Conservation (phyloP, 2,888 invertebrate genomes). For the Phasia obesa region DNA sequence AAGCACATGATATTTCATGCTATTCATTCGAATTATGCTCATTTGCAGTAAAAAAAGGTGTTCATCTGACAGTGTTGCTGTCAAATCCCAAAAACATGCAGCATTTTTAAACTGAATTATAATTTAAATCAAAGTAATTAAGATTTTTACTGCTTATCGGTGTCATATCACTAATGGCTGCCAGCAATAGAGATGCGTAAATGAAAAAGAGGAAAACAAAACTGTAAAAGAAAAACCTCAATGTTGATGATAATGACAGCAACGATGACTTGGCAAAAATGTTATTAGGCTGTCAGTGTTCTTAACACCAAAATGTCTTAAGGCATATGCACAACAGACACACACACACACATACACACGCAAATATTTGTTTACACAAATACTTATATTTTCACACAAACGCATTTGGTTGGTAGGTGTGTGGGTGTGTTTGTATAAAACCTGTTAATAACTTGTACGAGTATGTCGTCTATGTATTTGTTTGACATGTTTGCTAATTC, state of each 20-base stretch:
- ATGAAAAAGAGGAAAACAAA: too few relatives aligned
- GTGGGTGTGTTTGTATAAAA: not conserved
- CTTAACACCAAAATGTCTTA: slow-evolving; percentile 50
- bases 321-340: slow-evolving; percentile 27
- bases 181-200: too few relatives aligned
- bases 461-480: not conserved
- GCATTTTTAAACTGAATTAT: too few relatives aligned
- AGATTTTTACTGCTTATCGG: too few relatives aligned
- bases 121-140: too few relatives aligned
- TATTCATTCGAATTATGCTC: too few relatives aligned
- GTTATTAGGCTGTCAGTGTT: slow-evolving; percentile 54
- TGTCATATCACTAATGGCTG: too few relatives aligned
- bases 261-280: slow-evolving; percentile 50
- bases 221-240: too few relatives aligned
- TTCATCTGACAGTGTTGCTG: too few relatives aligned
- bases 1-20: too few relatives aligned
- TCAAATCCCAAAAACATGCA: too few relatives aligned
- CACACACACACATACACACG: slow-evolving; percentile 12
- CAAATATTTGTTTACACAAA: slow-evolving; percentile 8
- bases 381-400: not conserved
- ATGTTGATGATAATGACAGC: slow-evolving; percentile 7
- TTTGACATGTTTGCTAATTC: slow-evolving; percentile 63
- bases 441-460: slow-evolving; percentile 27
- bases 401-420: slow-evolving; percentile 3
- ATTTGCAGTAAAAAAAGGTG: too few relatives aligned